Evolutionary conservation across 1,140 invertebrate genomes (phyloP), one percentile per base, ranked within the genome.

Genomic region (Heterodera carotae): DNA sequence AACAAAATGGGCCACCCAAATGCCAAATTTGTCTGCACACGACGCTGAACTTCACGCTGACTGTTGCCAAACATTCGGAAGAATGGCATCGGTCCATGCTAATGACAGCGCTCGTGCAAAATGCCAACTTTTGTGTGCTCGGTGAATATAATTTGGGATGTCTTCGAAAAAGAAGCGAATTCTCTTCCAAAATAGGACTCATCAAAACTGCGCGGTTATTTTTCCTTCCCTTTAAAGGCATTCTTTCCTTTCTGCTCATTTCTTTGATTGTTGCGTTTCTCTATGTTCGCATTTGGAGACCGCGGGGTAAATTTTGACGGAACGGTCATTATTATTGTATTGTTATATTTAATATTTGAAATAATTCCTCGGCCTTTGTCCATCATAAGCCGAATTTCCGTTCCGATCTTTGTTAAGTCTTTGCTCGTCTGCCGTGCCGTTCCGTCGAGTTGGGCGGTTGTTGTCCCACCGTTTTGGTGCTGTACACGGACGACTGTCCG

Each of bases 401-500:
- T 60, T 25, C 18, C 33, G 31, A n/a, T n/a, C n/a, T n/a, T n/a
- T n/a, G n/a, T n/a, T n/a, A n/a, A n/a, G n/a, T n/a, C n/a, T 29
- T 83, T 15, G 25, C 29, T 25, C 74, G 70, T 31, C 77, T 34
- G 29, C 83, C 75, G 22, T 76, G 66, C 10, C 69, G 81, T 60
- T 25, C 18, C 33, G 31, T 82, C 10, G 84, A 81, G 62, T 71
- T 83, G 64, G 70, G 56, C 4, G 67, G 33, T 25, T 69, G 68
- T 31, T 53, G 48, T 29, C 84, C 85, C 43, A 68, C 70, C 15
- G 82, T 86, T 10, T 72, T 87, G 18, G 62, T 85, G n/a, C 31
- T 85, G n/a, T 85, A 85, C 75, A 80, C 84, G 22, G 84, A 85
- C 72, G 84, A 85, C 72, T 86, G 83, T 64, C 39, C 66, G 18